Conservation (phyloP, 2,888 invertebrate species). For the Zaprionus lineosus region DNA sequence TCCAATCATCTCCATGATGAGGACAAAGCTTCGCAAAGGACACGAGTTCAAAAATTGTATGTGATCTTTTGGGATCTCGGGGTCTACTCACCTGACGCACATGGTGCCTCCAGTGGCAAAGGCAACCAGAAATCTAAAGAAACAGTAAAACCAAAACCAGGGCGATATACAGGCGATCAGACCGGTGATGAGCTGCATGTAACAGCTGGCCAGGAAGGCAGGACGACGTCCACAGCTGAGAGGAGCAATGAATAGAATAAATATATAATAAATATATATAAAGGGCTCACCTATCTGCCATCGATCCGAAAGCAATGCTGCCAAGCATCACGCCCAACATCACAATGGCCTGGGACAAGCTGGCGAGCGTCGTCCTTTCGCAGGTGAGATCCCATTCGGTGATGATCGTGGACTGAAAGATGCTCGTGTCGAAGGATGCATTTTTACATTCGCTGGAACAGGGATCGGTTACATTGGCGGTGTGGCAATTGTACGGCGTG, state of each 20-base stretch:
- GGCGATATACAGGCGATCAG: slow-evolving; percentile 88
- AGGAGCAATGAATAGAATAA: background rate
- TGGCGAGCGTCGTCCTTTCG: slow-evolving; percentile 85
- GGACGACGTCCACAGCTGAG: slow-evolving; percentile 89
- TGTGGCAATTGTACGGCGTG: slow-evolving; percentile 84
- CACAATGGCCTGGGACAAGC: slow-evolving; percentile 89
- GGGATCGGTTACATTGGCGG: slow-evolving; percentile 75
- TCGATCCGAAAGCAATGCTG: slow-evolving; percentile 88
- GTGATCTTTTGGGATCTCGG: background rate
- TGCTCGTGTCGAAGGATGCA: slow-evolving; percentile 84
- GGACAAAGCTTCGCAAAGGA: slow-evolving; percentile 84
- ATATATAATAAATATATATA: background rate
- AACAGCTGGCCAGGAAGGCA: slow-evolving; percentile 88
- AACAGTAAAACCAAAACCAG: slow-evolving; percentile 86
- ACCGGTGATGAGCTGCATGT: slow-evolving; percentile 89
- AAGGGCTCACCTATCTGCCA: slow-evolving; percentile 88
- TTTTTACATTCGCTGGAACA: slow-evolving; percentile 85
- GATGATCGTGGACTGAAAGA: slow-evolving; percentile 88
- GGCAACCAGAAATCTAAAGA: slow-evolving; percentile 88
- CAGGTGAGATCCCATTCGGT: slow-evolving; percentile 89
- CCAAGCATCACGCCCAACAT: slow-evolving; percentile 91
- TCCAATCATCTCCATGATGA: slow-evolving; percentile 88
- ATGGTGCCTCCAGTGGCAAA: slow-evolving; percentile 92
- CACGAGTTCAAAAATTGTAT: too few species aligned
- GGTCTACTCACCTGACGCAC: slow-evolving; percentile 85